Base-by-base conservation (phyloP, 2,797 vertebrate species). In the Melanotaenia maccullochi region DNA sequence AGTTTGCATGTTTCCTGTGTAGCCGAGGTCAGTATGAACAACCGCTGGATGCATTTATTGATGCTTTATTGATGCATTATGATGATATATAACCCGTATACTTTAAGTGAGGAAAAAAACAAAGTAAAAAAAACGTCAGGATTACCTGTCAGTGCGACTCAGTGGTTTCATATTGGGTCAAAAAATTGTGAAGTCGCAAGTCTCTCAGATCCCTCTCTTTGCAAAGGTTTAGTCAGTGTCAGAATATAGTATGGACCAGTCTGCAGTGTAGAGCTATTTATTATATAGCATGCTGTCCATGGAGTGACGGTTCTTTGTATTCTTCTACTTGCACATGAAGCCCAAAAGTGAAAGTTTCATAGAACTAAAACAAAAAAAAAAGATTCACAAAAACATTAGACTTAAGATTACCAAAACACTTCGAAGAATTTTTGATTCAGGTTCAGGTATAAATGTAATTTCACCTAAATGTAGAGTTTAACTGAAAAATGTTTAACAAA, bases 81-180 rank as follows among this genome's bases (percentile, higher is more conserved):
- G n/a, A n/a, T n/a, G n/a, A n/a, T n/a, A n/a, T 69, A 76, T 71
- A 36, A 20, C 33, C 32, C 5, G 2, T 44, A 18, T 44, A 5
- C 16, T 42, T 16, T 42, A 5, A 44, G 5, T 44, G 16, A 44
- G 12, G 4, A 20, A 20, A 6, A 42, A 44, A 44, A 20, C 18
- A 12, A 13, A 55, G 73, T 65, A 18, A 79, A 51, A 76, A 68
- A 79, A 82, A 77, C 85, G 86, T 87, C 82, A 90, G 80, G 76
- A 83, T 76, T 54, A 65, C 71, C 85, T 88, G 87, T 88, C 89
- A 86, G 60, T 2, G 42, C 54, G 36, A 78, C 72, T 79, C 82
- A 82, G 76, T 58, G 52, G 66, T n/a, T 57, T 73, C 35, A 69
- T 76, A 76, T 87, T 78, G 81, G 66, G 36, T 70, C 64, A 75